A percentile compares a stretch with the other conserved stretches of the same genome.
These are phyloP conservation scores for Brachionus sp. DNA, from an alignment of 1,140 invertebrate genomes.

Conservation along the genomic window DNA sequence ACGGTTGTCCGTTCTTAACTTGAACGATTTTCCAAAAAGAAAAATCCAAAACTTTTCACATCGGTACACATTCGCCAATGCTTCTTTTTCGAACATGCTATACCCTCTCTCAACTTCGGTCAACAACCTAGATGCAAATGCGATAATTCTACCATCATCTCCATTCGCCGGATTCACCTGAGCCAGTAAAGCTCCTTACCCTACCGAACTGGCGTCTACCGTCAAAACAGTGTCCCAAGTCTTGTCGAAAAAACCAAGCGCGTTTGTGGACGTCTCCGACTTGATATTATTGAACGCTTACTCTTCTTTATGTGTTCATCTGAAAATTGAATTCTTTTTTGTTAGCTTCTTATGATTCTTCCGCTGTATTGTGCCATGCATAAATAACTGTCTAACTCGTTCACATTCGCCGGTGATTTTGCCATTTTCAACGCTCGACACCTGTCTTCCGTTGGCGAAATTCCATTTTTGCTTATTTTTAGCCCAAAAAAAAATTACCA, in stretches of 20 bases:
- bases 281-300: neutral
- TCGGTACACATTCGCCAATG: neutral
- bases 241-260: neutral
- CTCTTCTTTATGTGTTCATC: neutral
- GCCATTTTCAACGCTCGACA: neutral
- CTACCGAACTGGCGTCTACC: constrained; percentile 52
- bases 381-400: neutral
- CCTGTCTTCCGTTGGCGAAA: neutral
- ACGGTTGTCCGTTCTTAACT: neutral
- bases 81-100: constrained; percentile 52
- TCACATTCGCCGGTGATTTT: neutral
- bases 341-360: neutral
- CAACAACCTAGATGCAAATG: constrained; percentile 50
- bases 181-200: constrained; percentile 60
- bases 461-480: neutral
- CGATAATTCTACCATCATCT: constrained; percentile 46
- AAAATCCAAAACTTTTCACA: constrained; percentile 2
- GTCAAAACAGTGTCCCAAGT: neutral
- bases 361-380: neutral
- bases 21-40: neutral
- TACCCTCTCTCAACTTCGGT: constrained; percentile 51
- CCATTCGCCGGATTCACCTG: constrained; percentile 49
- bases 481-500: neutral
- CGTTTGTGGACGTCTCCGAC: neutral
- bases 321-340: neutral